phyloP scores from a whole-genome alignment of 2,797 vertebrate species.

The Thalassophryne amazonica region DNA sequence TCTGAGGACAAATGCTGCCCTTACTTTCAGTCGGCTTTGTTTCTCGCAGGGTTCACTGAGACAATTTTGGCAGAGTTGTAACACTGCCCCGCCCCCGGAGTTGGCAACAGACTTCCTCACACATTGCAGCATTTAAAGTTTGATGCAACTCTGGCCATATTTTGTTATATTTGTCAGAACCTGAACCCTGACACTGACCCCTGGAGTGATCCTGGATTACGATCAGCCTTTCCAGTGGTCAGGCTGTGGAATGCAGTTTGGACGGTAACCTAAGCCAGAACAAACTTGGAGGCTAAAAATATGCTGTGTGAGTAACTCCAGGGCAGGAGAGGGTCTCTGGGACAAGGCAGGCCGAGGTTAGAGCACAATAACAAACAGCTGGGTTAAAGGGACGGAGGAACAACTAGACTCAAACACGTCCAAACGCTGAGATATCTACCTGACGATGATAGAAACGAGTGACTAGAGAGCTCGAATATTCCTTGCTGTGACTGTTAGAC shows the following conservation, averaged over 20 bases:
- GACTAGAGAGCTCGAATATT: background rate
- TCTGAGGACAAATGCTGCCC: no score
- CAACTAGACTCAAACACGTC: background rate
- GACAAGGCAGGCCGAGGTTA: background rate
- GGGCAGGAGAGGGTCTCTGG: slow-evolving; percentile 22
- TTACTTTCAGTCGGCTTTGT: no score
- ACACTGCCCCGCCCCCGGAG: no score
- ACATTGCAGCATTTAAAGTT: no score
- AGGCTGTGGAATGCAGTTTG: slow-evolving; percentile 45
- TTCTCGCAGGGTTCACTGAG: no score
- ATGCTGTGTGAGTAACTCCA: slow-evolving; percentile 29
- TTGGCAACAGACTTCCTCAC: no score
- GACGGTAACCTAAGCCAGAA: slow-evolving; percentile 69
- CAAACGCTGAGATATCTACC: background rate
- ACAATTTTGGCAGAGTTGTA: no score
- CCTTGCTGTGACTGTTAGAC: background rate
- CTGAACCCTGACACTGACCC: background rate
- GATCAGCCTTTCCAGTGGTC: slow-evolving; percentile 11
- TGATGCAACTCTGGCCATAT: no score
- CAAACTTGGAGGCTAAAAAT: slow-evolving; percentile 71
- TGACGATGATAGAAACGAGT: background rate
- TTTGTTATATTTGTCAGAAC: no score
- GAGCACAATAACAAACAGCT: slow-evolving; percentile 12
- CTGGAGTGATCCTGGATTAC: slow-evolving; percentile 1
- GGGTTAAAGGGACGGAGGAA: background rate